Evolutionary conservation across 1,140 invertebrate genomes (phyloP).

Genomic region (Diploscapter pachys): DNA sequence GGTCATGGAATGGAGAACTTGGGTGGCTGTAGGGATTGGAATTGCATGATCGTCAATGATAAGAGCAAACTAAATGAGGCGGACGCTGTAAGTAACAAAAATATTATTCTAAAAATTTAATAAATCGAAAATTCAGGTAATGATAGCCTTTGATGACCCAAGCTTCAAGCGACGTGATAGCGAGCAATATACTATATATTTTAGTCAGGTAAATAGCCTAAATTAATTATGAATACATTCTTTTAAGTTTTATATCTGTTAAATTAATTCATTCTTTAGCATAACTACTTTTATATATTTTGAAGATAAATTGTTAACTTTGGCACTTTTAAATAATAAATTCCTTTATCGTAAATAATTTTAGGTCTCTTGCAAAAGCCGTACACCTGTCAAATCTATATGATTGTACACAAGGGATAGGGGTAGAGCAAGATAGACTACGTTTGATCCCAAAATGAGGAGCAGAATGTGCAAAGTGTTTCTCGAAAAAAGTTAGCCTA

Average conservation of each 20-base stretch:
- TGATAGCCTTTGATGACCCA: constrained; percentile 19
- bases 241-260: too few species aligned
- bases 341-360: background rate
- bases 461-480: background rate
- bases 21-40: constrained; percentile 55
- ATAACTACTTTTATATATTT: too few species aligned
- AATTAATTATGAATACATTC: background rate
- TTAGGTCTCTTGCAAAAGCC: too few species aligned
- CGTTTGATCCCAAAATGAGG: too few species aligned
- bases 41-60: constrained; percentile 44
- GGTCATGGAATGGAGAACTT: constrained; percentile 39
- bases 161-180: constrained; percentile 12
- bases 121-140: background rate
- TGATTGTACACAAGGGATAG: too few species aligned
- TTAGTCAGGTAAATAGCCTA: constrained; percentile 42
- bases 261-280: too few species aligned
- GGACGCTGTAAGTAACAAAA: constrained; percentile 27
- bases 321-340: background rate
- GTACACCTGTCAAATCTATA: too few species aligned
- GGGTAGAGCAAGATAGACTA: too few species aligned
- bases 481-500: too few species aligned
- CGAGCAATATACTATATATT: constrained; percentile 48
- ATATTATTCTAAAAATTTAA: constrained; percentile 9
- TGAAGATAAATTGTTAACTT: too few species aligned
- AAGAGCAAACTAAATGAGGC: constrained; percentile 20